Percentiles rank a stretch among this genome's conserved stretches.
Evolutionary conservation across 2,113 vertebrate species (phyloP).

Genomic region (Anarhynchus alexandrinus): DNA sequence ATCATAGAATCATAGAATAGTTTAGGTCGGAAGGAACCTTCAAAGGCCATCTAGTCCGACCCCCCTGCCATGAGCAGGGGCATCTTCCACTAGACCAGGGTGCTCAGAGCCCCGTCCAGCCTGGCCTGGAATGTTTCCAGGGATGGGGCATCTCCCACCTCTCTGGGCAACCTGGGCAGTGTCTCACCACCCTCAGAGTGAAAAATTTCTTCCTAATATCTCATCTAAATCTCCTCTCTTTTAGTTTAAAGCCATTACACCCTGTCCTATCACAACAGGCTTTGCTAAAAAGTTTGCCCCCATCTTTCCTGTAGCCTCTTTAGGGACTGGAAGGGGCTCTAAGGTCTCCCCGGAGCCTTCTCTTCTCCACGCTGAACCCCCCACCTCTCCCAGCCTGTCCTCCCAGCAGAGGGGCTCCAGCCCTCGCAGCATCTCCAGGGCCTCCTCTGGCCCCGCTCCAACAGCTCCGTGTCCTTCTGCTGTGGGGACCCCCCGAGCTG

Average conservation of each 20-base stretch:
- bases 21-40: neutral
- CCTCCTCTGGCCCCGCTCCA: no score
- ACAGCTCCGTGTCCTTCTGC: no score
- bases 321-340: neutral
- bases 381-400: neutral
- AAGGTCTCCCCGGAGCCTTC: neutral
- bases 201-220: neutral
- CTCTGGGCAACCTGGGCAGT: neutral
- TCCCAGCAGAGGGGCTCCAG: no score
- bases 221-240: neutral
- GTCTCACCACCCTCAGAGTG: neutral
- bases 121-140: neutral
- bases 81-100: neutral
- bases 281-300: neutral
- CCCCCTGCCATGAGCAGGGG: neutral
- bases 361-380: neutral
- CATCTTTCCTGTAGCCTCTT: neutral
- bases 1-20: neutral
- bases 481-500: no score
- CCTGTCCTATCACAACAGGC: neutral
- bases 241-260: neutral
- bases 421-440: no score
- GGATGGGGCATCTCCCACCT: neutral
- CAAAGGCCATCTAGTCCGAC: neutral
- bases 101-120: neutral